Evolutionary conservation across 2,797 vertebrate species (phyloP).

Genomic region (Sardinella longiceps): DNA sequence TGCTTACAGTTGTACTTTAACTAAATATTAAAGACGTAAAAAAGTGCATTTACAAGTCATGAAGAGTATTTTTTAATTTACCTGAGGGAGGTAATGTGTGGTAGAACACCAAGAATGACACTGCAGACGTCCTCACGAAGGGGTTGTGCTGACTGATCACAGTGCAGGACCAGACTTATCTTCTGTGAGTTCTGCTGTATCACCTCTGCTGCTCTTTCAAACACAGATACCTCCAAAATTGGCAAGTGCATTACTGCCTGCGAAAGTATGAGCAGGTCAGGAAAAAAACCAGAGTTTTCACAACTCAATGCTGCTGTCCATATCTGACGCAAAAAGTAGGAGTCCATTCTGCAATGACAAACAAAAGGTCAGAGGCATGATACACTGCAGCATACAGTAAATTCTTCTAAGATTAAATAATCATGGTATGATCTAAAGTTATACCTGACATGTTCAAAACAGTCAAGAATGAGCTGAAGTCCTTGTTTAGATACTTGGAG

Average conservation of each 20-base stretch:
- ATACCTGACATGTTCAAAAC: constrained; percentile 42
- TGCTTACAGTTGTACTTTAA: too few relatives aligned
- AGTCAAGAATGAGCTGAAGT: constrained; percentile 45
- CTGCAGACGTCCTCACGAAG: not conserved
- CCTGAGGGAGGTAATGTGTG: constrained; percentile 47
- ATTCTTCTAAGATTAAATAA: not conserved
- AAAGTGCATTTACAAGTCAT: too few relatives aligned
- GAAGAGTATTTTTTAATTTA: constrained; percentile 12
- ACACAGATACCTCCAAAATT: constrained; percentile 37
- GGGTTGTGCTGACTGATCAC: constrained; percentile 14
- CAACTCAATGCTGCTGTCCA: constrained; percentile 46
- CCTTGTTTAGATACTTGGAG: constrained; percentile 38
- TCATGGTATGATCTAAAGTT: not conserved
- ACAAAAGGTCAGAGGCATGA: not conserved
- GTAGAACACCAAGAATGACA: constrained; percentile 40
- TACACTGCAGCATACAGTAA: too few relatives aligned
- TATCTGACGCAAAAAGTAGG: constrained; percentile 42
- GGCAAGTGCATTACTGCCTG: constrained; percentile 51
- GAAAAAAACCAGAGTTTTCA: constrained; percentile 26
- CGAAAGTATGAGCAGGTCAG: constrained; percentile 31
- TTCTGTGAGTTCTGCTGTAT: constrained; percentile 27
- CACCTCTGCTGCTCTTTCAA: constrained; percentile 48
- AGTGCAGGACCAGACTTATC: constrained; percentile 48
- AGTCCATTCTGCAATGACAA: constrained; percentile 31
- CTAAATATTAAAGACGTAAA: too few relatives aligned